Evolutionary conservation across 2,797 vertebrate genomes (phyloP).

Genomic region (Sciurus vulgaris): DNA sequence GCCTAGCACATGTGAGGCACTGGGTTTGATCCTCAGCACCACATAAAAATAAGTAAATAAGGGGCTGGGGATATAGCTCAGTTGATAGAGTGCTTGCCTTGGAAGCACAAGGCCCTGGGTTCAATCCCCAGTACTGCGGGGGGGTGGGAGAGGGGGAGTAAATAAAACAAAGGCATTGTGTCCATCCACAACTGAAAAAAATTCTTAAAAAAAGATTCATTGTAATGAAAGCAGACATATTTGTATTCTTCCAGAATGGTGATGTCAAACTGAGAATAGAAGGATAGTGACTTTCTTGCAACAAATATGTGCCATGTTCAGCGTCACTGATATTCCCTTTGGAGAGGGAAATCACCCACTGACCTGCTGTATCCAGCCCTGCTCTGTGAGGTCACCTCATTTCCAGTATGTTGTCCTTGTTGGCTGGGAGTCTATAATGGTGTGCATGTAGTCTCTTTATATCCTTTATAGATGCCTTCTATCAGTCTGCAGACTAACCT

Average conservation of each 20-base stretch:
- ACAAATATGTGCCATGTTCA: background rate
- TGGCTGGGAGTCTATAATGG: background rate
- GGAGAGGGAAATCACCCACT: background rate
- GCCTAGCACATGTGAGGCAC: too few relatives aligned
- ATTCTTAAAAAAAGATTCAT: background rate
- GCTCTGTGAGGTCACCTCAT: background rate
- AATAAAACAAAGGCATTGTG: too few relatives aligned
- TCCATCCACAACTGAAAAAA: too few relatives aligned
- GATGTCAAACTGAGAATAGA: background rate
- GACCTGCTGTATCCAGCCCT: background rate
- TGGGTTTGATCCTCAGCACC: too few relatives aligned
- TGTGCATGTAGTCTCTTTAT: background rate
- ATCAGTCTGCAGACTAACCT: background rate
- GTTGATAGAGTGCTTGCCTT: too few relatives aligned
- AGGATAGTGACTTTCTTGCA: background rate
- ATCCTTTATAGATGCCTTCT: background rate
- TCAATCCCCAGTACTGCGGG: too few relatives aligned
- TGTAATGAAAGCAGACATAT: background rate
- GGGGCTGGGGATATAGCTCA: too few relatives aligned
- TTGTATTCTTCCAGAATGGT: background rate
- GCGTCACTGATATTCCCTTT: background rate
- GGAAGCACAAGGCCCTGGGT: too few relatives aligned
- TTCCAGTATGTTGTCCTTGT: background rate
- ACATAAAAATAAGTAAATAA: too few relatives aligned
- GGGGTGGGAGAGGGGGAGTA: fast-evolving